A percentile compares a stretch with the other conserved stretches of the same genome.
Conservation (phyloP, 2,797 vertebrate genomes). For the Leptoclinus maculatus region DNA sequence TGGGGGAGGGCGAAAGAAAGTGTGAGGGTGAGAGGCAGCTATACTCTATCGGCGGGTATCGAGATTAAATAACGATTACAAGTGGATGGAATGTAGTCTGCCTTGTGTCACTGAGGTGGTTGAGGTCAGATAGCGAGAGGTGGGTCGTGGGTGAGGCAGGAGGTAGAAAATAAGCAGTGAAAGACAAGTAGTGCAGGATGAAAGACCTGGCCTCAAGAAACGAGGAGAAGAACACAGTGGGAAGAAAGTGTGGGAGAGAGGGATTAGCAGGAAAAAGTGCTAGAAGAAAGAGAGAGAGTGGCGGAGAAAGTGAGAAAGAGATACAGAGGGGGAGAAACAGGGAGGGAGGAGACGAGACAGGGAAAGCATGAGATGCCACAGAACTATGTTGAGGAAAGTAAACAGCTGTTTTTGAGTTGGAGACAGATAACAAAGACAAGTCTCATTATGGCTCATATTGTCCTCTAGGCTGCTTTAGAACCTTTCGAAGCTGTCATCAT, state of each 20-base stretch:
- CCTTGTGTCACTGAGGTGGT: slow-evolving; percentile 4
- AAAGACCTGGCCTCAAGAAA: slow-evolving; percentile 3
- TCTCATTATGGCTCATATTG: slow-evolving; percentile 50
- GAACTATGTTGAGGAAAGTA: slow-evolving; percentile 31
- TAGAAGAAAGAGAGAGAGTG: slow-evolving; percentile 4
- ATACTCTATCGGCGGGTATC: background rate
- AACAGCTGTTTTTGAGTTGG: slow-evolving; percentile 52
- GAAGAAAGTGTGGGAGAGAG: slow-evolving; percentile 7
- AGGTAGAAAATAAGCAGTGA: background rate
- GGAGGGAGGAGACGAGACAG: background rate
- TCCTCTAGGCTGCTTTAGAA: slow-evolving; percentile 53
- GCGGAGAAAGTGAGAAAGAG: background rate
- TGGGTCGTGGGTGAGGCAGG: background rate
- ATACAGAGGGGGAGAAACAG: background rate
- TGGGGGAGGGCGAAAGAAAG: background rate
- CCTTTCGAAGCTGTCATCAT: slow-evolving; percentile 45
- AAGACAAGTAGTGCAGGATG: background rate
- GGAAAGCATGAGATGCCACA: slow-evolving; percentile 20
- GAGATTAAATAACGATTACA: slow-evolving; percentile 36
- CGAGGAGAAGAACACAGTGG: background rate
- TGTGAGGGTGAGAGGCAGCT: background rate
- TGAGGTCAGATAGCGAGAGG: slow-evolving; percentile 20
- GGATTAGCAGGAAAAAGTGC: slow-evolving; percentile 15
- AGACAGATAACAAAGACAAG: slow-evolving; percentile 47
- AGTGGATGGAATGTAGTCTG: slow-evolving; percentile 13